Evolutionary conservation across 2,797 vertebrate species (phyloP).

Genomic region (Basileuterus tristriatus): DNA sequence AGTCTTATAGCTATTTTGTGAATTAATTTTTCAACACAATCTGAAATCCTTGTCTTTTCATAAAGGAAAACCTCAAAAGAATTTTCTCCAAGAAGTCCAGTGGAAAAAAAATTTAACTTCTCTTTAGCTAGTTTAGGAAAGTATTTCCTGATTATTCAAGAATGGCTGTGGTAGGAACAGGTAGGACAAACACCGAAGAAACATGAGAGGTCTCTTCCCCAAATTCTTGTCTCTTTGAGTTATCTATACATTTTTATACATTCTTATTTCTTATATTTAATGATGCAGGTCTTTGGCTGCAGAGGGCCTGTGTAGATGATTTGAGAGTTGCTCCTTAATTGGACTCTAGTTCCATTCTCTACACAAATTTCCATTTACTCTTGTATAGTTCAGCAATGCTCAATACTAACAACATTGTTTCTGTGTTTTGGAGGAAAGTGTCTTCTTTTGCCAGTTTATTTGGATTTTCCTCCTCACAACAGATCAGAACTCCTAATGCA

Average conservation of each 20-base stretch:
- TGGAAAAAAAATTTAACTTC: no score
- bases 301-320: background rate
- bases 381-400: background rate
- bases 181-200: background rate
- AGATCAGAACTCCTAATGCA: background rate
- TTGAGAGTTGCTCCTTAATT: background rate
- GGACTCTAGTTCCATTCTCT: background rate
- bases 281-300: background rate
- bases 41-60: background rate
- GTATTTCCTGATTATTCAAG: background rate
- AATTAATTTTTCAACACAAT: background rate
- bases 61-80: background rate
- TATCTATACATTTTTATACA: background rate
- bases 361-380: background rate
- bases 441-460: background rate
- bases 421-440: background rate
- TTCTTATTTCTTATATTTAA: background rate
- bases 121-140: background rate
- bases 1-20: background rate
- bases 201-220: background rate
- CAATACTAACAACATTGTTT: background rate
- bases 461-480: rapidly evolving
- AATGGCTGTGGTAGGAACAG: background rate
- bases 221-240: background rate
- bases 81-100: background rate